Evolutionary conservation across 2,888 invertebrate species (phyloP).

Genomic region (Nomada ferruginata): DNA sequence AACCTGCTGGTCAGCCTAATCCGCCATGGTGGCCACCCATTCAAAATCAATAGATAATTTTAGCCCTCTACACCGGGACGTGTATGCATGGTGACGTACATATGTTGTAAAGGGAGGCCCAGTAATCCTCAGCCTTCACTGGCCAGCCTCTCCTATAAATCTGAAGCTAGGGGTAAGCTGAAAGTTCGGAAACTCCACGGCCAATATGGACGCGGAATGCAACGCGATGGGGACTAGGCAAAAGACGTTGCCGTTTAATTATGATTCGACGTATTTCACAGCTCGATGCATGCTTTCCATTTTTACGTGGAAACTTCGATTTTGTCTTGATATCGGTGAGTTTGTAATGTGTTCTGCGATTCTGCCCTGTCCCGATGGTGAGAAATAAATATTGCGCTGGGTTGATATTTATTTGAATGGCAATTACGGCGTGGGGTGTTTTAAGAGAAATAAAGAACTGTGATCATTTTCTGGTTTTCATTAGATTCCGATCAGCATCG

Average conservation of each 20-base stretch:
- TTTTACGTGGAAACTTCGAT: neutral
- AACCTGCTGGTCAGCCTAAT: slow-evolving; percentile 82
- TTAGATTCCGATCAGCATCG: no score
- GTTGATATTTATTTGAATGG: no score
- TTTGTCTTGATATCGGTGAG: no score
- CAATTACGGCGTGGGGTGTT: no score
- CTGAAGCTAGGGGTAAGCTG: slow-evolving; percentile 9
- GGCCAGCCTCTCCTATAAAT: slow-evolving; percentile 33
- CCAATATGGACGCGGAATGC: neutral
- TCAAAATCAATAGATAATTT: slow-evolving; percentile 83
- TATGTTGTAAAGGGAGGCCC: slow-evolving; percentile 60
- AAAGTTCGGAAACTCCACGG: slow-evolving; percentile 6
- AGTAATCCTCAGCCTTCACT: slow-evolving; percentile 60
- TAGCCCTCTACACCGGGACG: slow-evolving; percentile 58
- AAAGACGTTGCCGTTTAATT: no score
- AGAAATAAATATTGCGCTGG: no score
- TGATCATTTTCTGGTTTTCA: no score
- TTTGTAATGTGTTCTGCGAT: no score
- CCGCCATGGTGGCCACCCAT: slow-evolving; percentile 80
- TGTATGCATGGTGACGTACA: slow-evolving; percentile 66
- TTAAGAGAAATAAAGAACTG: no score
- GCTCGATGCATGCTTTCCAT: neutral
- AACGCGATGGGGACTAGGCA: no score
- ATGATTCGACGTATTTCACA: no score
- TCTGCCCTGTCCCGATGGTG: no score